These are phyloP conservation scores for Danio albolineatus DNA, from an alignment of 2,797 vertebrate genomes.

Conservation along the genomic window DNA sequence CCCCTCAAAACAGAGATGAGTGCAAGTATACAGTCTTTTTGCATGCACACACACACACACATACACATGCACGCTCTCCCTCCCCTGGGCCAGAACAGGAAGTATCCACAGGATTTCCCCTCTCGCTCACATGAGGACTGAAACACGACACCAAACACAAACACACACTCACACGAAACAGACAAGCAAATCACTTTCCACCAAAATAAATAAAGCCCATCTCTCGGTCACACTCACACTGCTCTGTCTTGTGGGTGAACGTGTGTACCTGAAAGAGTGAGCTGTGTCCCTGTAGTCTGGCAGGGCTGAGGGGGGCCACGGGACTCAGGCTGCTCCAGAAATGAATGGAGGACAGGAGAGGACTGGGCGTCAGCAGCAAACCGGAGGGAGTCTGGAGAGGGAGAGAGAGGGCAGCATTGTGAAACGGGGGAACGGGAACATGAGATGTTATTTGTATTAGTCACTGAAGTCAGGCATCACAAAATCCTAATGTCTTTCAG, in stretches of 20 bases:
- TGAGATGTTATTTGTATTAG: constrained; percentile 40
- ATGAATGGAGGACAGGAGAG: constrained; percentile 92
- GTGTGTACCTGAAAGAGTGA: constrained; percentile 90
- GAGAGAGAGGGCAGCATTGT: constrained; percentile 28
- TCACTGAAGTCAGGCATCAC: constrained; percentile 40
- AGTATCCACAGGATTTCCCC: constrained; percentile 70
- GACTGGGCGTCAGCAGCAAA: constrained; percentile 92
- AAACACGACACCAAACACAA: constrained; percentile 64
- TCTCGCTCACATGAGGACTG: constrained; percentile 62
- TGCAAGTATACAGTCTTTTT: constrained; percentile 34
- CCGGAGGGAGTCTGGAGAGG: constrained; percentile 89
- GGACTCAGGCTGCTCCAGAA: constrained; percentile 97
- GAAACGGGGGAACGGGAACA: constrained; percentile 16
- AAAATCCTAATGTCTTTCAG: background rate
- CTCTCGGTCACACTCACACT: background rate
- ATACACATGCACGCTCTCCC: constrained; percentile 38
- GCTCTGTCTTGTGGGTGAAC: background rate
- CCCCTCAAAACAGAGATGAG: constrained; percentile 47
- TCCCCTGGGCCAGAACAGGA: constrained; percentile 68
- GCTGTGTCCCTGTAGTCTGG: constrained; percentile 90
- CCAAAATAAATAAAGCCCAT: background rate
- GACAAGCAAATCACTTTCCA: constrained; percentile 4
- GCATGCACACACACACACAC: background rate
- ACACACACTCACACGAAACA: background rate
- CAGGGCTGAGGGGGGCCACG: constrained; percentile 92